These are phyloP conservation scores for Sarcophaga rosellei DNA, from an alignment of 2,888 invertebrate genomes.

Conservation along the genomic window DNA sequence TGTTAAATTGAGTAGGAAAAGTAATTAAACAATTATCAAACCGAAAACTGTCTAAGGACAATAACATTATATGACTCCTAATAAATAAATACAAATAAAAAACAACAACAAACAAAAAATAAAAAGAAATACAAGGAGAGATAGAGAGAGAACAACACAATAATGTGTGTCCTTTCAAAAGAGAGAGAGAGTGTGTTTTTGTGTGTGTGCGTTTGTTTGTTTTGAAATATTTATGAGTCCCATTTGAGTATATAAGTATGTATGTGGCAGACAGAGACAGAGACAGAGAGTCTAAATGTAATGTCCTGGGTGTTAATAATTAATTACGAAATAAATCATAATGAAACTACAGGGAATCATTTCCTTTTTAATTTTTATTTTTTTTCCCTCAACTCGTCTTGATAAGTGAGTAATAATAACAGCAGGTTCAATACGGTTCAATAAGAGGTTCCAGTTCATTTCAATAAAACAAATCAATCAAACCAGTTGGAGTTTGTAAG, in stretches of 20 bases:
- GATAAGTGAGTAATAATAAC: too few relatives aligned
- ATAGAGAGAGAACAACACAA: neutral
- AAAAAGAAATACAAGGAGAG: neutral
- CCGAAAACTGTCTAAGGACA: slow-evolving; percentile 38
- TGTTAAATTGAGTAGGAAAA: neutral
- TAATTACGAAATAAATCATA: slow-evolving; percentile 37
- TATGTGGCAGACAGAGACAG: neutral
- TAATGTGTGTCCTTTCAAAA: neutral
- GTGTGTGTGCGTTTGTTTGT: neutral
- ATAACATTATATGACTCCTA: slow-evolving; percentile 30
- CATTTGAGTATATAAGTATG: neutral
- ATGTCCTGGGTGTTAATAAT: slow-evolving; percentile 32
- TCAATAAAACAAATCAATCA: too few relatives aligned
- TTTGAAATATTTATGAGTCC: slow-evolving; percentile 36
- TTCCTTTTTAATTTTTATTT: too few relatives aligned
- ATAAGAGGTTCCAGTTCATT: too few relatives aligned
- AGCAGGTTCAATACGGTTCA: too few relatives aligned
- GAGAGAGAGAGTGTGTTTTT: neutral
- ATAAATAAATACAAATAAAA: slow-evolving; percentile 25
- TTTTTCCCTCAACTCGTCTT: too few relatives aligned
- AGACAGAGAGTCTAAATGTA: neutral
- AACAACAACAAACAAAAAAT: neutral
- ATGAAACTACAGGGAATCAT: neutral
- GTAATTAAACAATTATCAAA: slow-evolving; percentile 62
- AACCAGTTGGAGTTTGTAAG: too few relatives aligned